phyloP scores from a whole-genome alignment of 2,797 vertebrate species.

The Neosilurus mollespiculum region DNA sequence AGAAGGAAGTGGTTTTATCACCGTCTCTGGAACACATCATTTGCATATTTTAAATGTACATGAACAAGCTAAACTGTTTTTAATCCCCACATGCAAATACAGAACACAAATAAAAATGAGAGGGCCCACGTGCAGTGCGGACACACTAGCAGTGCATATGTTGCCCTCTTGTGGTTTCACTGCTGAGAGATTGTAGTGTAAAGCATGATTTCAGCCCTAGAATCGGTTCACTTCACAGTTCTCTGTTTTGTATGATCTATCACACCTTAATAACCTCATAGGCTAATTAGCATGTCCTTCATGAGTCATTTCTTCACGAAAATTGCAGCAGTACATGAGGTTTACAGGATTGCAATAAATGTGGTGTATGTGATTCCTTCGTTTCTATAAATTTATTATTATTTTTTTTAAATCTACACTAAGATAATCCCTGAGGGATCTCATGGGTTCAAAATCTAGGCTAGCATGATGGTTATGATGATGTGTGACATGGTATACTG shows the following conservation, averaged over 20 bases:
- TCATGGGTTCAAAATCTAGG: not conserved
- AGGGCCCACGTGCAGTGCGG: conserved; percentile 58
- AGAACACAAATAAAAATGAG: conserved; percentile 72
- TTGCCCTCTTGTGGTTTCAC: conserved; percentile 93
- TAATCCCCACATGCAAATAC: conserved; percentile 74
- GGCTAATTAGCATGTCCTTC: not conserved
- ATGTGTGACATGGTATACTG: conserved; percentile 20
- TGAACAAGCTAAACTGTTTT: conserved; percentile 75
- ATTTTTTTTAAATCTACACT: conserved; percentile 5
- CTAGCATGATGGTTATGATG: conserved; percentile 44
- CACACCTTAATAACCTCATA: conserved; percentile 2
- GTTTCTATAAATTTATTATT: no score
- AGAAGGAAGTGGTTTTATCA: conserved; percentile 68
- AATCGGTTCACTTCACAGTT: not conserved
- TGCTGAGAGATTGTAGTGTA: conserved; percentile 57
- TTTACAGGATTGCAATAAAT: not conserved
- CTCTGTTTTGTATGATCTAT: not conserved
- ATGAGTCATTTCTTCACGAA: conserved; percentile 1
- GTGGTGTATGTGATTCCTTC: not conserved
- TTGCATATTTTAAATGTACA: conserved; percentile 72
- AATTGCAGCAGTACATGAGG: not conserved
- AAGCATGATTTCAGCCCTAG: conserved; percentile 6
- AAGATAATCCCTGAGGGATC: conserved; percentile 11
- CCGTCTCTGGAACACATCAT: conserved; percentile 71
- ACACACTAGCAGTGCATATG: conserved; percentile 78